Evolutionary conservation across 2,797 vertebrate species (phyloP), one percentile per base, ranked within the genome.

Genomic region (Dryobates pubescens): DNA sequence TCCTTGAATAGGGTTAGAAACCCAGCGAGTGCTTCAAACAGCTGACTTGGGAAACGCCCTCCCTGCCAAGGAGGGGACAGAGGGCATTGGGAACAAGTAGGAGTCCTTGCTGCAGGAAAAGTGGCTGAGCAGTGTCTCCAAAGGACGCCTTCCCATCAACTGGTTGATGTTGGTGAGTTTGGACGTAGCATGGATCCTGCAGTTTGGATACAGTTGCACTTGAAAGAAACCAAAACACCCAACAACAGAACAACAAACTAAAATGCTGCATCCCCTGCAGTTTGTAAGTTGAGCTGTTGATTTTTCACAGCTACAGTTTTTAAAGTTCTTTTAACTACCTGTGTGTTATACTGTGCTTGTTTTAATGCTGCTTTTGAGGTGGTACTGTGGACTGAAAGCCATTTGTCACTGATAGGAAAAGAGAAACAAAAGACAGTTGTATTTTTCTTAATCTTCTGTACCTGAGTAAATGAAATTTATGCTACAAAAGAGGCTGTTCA

Each of bases 21-120:
- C 17, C 3, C 0, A 2, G 8, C 0, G 14, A 27, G 23, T 67
- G 36, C 85, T 65, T 0, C 4, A 13, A 30, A 41, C 27, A 16
- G 23, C 56, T 3, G 16, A 30, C 27, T 57, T 0, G 5, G 59
- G 76, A 64, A 86, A 14, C 23, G 75, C 38, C 49, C 1, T 47
- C 20, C 3, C 4, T 27, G 18, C 6, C 20, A 53, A 29, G 72
- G 64, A 59, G 30, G 14, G 17, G 38, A 19, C 30, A 32, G 49
- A 59, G 41, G 53, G 10, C 41, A 7, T 32, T 26, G 27, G 41
- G 30, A 36, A 27, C 3, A 7, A 38, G 43, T 58, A 23, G 56
- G 12, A 1, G 1, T 11, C 19, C 47, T 77, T 1, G 3, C 51
- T 72, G 22, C 10, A 17, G n/a, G 32, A 43, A n/a, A 26, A 56